Conservation (phyloP, 1,140 invertebrate genomes). For the Halictus rubicundus region DNA sequence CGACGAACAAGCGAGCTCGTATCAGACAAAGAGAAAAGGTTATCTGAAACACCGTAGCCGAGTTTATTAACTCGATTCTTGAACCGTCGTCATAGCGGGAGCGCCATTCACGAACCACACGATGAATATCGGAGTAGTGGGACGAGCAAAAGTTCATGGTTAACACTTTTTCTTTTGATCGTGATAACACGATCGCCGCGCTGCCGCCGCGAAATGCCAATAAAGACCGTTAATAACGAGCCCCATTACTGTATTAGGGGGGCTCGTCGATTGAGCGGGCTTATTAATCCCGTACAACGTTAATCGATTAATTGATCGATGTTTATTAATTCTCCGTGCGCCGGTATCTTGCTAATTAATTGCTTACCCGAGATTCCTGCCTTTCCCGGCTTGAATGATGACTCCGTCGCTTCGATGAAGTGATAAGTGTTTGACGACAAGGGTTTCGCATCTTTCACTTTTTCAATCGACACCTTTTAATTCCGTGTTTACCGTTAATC, state of each 20-base stretch:
- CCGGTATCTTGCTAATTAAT: constrained; percentile 34
- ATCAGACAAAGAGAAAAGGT: constrained; percentile 8
- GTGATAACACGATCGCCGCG: constrained; percentile 59
- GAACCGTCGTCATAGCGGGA: constrained; percentile 27
- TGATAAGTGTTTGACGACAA: not conserved
- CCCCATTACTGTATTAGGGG: not conserved
- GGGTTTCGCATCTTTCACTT: no score
- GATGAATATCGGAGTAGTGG: constrained; percentile 49
- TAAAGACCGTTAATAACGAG: constrained; percentile 7
- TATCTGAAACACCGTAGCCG: not conserved
- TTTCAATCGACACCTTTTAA: no score
- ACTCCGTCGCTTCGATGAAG: not conserved
- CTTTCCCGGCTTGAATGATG: not conserved
- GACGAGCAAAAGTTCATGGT: constrained; percentile 61
- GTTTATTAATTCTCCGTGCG: constrained; percentile 33
- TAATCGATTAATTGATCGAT: constrained; percentile 10
- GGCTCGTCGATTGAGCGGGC: not conserved
- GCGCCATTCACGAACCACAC: constrained; percentile 29
- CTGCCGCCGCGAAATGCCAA: constrained; percentile 46
- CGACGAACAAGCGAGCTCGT: not conserved
- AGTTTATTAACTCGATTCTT: constrained; percentile 12
- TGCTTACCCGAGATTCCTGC: not conserved
- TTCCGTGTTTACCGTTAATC: no score
- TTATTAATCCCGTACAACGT: constrained; percentile 21
- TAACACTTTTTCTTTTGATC: constrained; percentile 48